phyloP scores from a whole-genome alignment of 2,797 vertebrate genomes.

The Paramormyrops hopkinsi region DNA sequence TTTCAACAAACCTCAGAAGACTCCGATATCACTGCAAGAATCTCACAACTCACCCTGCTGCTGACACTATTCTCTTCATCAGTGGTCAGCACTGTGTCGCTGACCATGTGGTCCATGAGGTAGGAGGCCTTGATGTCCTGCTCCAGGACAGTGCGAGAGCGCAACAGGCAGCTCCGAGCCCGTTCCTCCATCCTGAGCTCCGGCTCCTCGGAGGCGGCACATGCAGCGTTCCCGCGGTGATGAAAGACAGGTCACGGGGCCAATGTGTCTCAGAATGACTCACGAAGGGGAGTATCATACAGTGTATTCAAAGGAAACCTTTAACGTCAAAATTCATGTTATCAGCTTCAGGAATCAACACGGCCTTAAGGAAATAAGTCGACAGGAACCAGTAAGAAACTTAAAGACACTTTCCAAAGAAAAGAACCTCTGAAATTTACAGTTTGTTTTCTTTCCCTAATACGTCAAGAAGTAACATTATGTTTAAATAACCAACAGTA shows the following conservation, averaged over 20 bases:
- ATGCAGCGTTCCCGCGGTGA: conserved; percentile 3
- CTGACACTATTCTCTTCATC: conserved; percentile 78
- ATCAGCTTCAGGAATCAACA: background rate
- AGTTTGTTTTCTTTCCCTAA: background rate
- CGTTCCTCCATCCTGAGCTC: conserved; percentile 67
- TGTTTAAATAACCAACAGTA: background rate
- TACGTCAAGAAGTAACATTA: background rate
- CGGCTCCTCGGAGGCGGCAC: background rate
- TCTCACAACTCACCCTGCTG: conserved; percentile 59
- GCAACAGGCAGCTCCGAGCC: conserved; percentile 77
- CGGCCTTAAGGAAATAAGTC: background rate
- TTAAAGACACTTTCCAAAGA: background rate
- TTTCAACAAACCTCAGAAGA: background rate
- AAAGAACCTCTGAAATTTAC: background rate
- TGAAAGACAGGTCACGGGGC: background rate
- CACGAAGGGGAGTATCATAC: background rate
- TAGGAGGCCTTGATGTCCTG: conserved; percentile 83
- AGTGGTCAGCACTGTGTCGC: conserved; percentile 68
- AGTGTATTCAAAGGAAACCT: background rate
- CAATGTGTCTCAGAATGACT: background rate
- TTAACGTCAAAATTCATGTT: background rate
- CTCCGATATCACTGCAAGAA: background rate
- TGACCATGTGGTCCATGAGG: conserved; percentile 90
- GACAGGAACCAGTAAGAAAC: background rate
- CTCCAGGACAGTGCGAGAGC: conserved; percentile 68